Percentiles rank a stretch among this genome's conserved stretches.
Evolutionary conservation across 2,113 vertebrate species (phyloP).

Genomic region (Prionailurus bengalensis): DNA sequence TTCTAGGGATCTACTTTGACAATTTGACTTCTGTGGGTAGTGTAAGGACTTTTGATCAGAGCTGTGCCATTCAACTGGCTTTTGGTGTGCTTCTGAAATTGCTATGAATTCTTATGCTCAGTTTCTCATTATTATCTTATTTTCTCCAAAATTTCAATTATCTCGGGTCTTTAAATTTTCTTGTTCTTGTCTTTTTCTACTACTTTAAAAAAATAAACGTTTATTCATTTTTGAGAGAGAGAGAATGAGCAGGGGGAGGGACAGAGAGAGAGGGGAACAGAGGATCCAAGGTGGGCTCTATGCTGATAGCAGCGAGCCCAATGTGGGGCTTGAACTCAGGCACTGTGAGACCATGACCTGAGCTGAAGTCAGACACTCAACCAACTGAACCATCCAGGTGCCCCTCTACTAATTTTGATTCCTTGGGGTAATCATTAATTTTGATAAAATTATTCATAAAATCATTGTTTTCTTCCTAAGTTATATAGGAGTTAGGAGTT

Average conservation of each 20-base stretch:
- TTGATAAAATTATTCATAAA: not conserved
- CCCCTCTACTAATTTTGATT: not conserved
- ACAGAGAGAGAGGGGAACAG: too few relatives aligned
- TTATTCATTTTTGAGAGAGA: too few relatives aligned
- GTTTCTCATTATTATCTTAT: constrained; percentile 15
- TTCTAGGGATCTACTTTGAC: not conserved
- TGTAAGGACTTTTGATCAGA: not conserved
- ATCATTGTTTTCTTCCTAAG: not conserved
- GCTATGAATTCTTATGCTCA: not conserved
- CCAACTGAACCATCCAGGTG: too few relatives aligned
- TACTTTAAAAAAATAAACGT: not conserved
- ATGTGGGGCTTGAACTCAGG: too few relatives aligned
- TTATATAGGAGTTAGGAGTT: not conserved
- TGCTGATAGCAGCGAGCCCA: too few relatives aligned
- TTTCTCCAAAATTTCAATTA: not conserved
- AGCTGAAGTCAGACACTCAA: too few relatives aligned
- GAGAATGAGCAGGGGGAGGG: too few relatives aligned
- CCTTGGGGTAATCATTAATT: not conserved
- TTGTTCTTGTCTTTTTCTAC: not conserved
- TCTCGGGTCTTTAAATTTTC: not conserved
- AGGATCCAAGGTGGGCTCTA: too few relatives aligned
- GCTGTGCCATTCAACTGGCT: not conserved
- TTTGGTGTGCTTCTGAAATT: not conserved
- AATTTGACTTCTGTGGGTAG: not conserved
- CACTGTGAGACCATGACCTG: too few relatives aligned